Conservation (phyloP, 1,140 invertebrate species). For the Panagrolaimus sp. region DNA sequence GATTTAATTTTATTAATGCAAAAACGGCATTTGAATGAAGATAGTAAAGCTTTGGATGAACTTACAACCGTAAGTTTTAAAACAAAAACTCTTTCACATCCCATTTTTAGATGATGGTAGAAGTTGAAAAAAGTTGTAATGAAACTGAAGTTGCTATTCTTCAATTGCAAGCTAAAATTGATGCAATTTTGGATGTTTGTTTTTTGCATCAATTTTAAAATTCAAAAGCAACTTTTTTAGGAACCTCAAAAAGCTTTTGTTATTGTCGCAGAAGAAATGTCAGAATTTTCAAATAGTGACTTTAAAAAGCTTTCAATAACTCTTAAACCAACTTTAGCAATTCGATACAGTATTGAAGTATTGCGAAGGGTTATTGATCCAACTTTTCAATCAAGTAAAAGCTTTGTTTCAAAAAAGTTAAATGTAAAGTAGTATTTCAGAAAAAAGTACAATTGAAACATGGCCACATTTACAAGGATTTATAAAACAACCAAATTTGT, state of each 20-base stretch:
- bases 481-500: constrained; percentile 15
- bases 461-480: constrained; percentile 22
- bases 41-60: constrained; percentile 23
- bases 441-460: constrained; percentile 19
- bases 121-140: constrained; percentile 22
- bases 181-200: constrained; percentile 14
- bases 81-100: neutral
- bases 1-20: constrained; percentile 35
- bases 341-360: constrained; percentile 32
- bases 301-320: constrained; percentile 32
- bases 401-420: neutral
- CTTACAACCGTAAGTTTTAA: neutral
- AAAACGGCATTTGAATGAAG: constrained; percentile 18
- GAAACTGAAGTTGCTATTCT: constrained; percentile 27
- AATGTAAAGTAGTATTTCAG: constrained; percentile 19
- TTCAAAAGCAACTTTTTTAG: neutral
- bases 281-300: constrained; percentile 19
- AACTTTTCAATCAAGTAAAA: constrained; percentile 20
- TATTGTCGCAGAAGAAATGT: constrained; percentile 19
- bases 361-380: constrained; percentile 25
- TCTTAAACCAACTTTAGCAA: constrained; percentile 21
- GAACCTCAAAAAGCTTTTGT: constrained; percentile 32
- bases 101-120: constrained; percentile 29
- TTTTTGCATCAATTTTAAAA: neutral
- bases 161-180: constrained; percentile 36